Base-by-base conservation (phyloP, 1,140 invertebrate genomes). In the Rhopalosiphum padi region DNA sequence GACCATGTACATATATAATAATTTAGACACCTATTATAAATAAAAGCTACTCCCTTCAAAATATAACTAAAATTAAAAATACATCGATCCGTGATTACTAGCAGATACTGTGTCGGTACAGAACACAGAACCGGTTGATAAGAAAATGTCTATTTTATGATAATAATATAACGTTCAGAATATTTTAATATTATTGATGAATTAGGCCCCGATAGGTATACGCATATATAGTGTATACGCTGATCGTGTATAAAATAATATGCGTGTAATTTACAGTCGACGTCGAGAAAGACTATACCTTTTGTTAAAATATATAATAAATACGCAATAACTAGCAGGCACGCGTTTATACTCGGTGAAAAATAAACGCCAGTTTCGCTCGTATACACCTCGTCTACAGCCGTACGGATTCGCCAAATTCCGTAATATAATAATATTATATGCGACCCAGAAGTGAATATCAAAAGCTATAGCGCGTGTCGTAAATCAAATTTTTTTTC, bases 401-500 rank as follows among this genome's bases (percentile, higher is more conserved):
- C n/a, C 60, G 30, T 15, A 77, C 60, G n/a, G 60, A 77, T 77
- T 77, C 60, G n/a, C 60, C 30, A 77, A 77, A 77, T 77, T 77
- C 30, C 60, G n/a, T 77, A 77, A 77, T 77, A 77, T 18, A 77
- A 77, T 77, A 77, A n/a, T 77, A 77, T 77, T 77, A 77, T 77
- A 77, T 77, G 15, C 60, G 60, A 77, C 60, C 60, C 60, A 77
- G 60, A n/a, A 77, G 60, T 77, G 60, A 77, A 77, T 77, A 77
- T 77, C 60, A 77, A 77, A 77, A 77, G 60, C 60, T 11, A 77
- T 77, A 77, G n/a, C 15, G 15, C 23, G 23, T 37, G 18, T 89
- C 87, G 23, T 89, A 89, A 89, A 89, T 89, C 87, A 89, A 51
- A 53, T 35, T 51, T 89, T 85, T 43, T 86, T 86, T 83, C 82